Conservation (phyloP, 2,888 invertebrate genomes). For the Elmis aenea region DNA sequence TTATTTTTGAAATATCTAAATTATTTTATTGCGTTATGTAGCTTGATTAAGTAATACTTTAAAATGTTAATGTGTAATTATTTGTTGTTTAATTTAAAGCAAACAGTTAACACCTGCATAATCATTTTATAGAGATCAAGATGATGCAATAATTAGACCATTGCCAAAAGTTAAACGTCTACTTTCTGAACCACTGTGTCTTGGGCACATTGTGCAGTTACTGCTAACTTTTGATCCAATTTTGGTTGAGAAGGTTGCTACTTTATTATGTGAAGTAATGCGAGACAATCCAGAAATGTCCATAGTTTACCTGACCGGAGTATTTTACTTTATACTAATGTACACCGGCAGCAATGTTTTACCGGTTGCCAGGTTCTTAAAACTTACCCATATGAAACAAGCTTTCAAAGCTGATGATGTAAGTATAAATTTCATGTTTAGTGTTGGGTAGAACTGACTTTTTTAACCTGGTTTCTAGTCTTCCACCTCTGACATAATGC, state of each 20-base stretch:
- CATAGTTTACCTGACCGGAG: constrained; percentile 89
- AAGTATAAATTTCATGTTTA: constrained; percentile 36
- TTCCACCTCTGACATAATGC: constrained; percentile 73
- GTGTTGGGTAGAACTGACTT: neutral
- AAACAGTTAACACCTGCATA: neutral
- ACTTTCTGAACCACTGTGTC: constrained; percentile 79
- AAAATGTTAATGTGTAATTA: neutral
- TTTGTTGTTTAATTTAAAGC: neutral
- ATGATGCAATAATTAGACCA: constrained; percentile 93
- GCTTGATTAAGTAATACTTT: no score
- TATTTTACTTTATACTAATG: constrained; percentile 97
- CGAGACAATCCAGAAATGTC: constrained; percentile 94
- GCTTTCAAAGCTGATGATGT: constrained; percentile 91
- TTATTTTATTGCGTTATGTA: no score
- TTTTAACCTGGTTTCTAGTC: constrained; percentile 37
- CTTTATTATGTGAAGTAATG: constrained; percentile 82
- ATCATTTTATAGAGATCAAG: constrained; percentile 62
- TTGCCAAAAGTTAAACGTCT: constrained; percentile 86
- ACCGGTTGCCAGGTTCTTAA: constrained; percentile 90
- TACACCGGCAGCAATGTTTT: constrained; percentile 97
- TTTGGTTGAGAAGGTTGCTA: constrained; percentile 93
- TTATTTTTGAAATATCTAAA: no score
- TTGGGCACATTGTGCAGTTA: constrained; percentile 93
- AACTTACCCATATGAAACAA: constrained; percentile 93
- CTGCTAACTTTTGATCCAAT: constrained; percentile 96